Percentiles rank a stretch among this genome's conserved stretches.
phyloP scores from a whole-genome alignment of 2,888 invertebrate species.

The Archaeoteleia sp. region DNA sequence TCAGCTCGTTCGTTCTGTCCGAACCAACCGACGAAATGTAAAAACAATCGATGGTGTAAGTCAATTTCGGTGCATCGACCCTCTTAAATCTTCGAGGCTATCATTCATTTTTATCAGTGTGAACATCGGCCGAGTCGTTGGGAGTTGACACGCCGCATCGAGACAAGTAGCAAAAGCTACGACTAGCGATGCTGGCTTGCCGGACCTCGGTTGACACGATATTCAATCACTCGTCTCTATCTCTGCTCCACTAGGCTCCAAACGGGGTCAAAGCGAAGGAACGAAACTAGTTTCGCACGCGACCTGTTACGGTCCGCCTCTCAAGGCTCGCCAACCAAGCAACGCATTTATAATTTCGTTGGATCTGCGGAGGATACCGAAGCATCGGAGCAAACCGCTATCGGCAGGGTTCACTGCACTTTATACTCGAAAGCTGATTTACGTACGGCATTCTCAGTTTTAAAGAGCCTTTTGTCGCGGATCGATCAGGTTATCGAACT shows the following conservation, averaged over 20 bases:
- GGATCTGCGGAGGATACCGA: slow-evolving; percentile 35
- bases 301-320: slow-evolving; percentile 32
- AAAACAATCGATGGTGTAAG: no score
- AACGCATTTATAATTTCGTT: slow-evolving; percentile 43
- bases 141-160: no score
- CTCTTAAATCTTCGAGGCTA: no score
- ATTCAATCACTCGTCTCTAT: no score
- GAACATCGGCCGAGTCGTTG: no score
- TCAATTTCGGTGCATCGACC: no score
- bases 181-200: no score
- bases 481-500: slow-evolving; percentile 50
- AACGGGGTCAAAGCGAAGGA: slow-evolving; percentile 44
- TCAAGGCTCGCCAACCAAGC: slow-evolving; percentile 24
- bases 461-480: slow-evolving; percentile 47
- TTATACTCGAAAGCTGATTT: slow-evolving; percentile 24
- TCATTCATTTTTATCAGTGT: no score
- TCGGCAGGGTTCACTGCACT: slow-evolving; percentile 42
- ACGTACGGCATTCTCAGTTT: slow-evolving; percentile 31
- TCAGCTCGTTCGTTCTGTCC: no score
- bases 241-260: slow-evolving; percentile 5
- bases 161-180: no score
- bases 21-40: no score
- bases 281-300: slow-evolving; percentile 51
- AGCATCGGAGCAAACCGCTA: slow-evolving; percentile 24
- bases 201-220: no score